Evolutionary conservation across 2,888 invertebrate species (phyloP).

Genomic region (Ectobius pallidus): DNA sequence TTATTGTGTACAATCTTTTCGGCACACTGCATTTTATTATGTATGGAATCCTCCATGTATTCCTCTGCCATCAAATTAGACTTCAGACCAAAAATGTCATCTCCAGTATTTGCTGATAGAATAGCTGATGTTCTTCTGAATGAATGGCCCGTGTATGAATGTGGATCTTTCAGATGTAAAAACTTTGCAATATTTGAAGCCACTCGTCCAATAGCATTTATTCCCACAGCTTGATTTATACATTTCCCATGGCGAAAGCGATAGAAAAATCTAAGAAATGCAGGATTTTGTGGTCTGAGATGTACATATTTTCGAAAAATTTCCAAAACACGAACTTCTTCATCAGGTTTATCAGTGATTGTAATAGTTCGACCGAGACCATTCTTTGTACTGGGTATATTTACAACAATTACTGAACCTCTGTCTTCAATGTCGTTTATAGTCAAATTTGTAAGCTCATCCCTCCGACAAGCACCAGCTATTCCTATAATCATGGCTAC

Average conservation of each 20-base stretch:
- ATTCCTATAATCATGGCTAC: neutral
- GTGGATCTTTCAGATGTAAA: neutral
- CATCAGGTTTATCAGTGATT: conserved; percentile 9
- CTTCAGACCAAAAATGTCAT: neutral
- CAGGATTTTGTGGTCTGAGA: neutral
- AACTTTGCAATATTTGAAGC: neutral
- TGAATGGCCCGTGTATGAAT: neutral
- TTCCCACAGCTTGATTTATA: neutral
- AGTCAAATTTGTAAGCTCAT: neutral
- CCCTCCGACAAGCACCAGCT: neutral
- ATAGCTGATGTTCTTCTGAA: conserved; percentile 2
- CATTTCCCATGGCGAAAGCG: neutral
- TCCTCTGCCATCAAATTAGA: neutral
- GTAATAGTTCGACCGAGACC: neutral
- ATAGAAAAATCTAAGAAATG: neutral
- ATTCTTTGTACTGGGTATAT: neutral
- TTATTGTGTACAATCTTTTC: neutral
- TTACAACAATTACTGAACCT: neutral
- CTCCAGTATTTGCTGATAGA: neutral
- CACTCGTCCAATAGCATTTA: neutral
- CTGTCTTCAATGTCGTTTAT: neutral
- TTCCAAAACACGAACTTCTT: neutral
- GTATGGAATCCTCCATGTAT: neutral
- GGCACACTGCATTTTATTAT: neutral
- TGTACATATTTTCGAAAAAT: neutral